A percentile compares a stretch with the other conserved stretches of the same genome.
These are phyloP conservation scores for Rhinogobio ventralis DNA, from an alignment of 2,797 vertebrate species.

Conservation along the genomic window DNA sequence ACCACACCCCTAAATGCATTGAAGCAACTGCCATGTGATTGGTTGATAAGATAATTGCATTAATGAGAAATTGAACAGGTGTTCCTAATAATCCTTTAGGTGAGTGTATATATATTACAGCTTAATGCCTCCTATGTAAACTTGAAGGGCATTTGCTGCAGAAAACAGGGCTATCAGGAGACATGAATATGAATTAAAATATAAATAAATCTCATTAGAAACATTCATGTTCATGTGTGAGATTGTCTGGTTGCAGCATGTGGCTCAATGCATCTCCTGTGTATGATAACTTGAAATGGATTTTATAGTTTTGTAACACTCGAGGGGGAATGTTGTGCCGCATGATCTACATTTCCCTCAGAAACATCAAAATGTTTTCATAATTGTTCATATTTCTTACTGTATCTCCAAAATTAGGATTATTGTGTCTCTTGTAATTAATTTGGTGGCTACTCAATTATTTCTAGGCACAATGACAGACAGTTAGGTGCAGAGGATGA, in stretches of 20 bases:
- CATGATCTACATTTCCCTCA: background rate
- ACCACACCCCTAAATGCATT: no score
- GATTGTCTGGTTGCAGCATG: background rate
- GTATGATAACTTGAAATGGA: constrained; percentile 17
- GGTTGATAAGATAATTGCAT: no score
- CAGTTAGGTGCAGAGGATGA: background rate
- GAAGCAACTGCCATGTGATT: no score
- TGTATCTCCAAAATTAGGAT: background rate
- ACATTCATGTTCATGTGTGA: background rate
- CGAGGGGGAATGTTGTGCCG: background rate
- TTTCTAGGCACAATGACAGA: background rate
- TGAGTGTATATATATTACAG: no score
- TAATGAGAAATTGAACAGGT: no score
- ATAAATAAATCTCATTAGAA: background rate
- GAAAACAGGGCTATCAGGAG: background rate
- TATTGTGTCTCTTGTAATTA: background rate
- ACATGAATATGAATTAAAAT: background rate
- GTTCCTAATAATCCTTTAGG: no score
- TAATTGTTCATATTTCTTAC: background rate
- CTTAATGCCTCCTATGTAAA: background rate
- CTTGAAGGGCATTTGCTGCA: background rate
- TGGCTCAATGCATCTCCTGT: background rate
- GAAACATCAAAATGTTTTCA: background rate
- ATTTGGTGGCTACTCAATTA: background rate
- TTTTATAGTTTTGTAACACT: background rate